phyloP scores from a whole-genome alignment of 1,140 invertebrate genomes.

The Sitobion miscanthi region DNA sequence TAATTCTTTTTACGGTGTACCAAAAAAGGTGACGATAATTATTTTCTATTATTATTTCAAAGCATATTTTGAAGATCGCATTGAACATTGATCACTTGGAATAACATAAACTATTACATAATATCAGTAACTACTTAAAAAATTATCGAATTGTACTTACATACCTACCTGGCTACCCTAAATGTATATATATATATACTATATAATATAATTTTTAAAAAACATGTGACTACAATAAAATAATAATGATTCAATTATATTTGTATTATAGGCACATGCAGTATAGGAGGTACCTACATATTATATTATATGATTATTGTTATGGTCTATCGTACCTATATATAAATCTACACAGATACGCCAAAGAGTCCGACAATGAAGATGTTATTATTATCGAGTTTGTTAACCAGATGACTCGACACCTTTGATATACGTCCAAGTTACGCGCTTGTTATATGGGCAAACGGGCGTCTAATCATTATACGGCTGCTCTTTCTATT shows the following conservation, averaged over 20 bases:
- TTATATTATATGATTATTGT: slow-evolving; percentile 16
- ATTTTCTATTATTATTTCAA: too few relatives aligned
- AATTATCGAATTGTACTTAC: neutral
- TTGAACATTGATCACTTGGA: neutral
- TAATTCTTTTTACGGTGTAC: neutral
- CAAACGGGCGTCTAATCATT: neutral
- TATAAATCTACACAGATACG: neutral
- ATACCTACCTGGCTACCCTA: neutral
- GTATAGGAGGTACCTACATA: neutral
- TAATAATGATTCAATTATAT: slow-evolving; percentile 20
- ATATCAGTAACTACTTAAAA: neutral
- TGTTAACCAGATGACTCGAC: slow-evolving; percentile 51
- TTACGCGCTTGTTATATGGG: slow-evolving; percentile 2
- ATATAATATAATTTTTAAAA: neutral
- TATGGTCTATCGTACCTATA: neutral
- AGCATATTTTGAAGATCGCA: neutral
- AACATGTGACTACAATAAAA: neutral
- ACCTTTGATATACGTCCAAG: slow-evolving; percentile 28
- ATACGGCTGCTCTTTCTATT: slow-evolving; percentile 12
- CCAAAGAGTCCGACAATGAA: slow-evolving; percentile 43
- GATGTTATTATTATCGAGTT: slow-evolving; percentile 26
- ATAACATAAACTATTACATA: neutral
- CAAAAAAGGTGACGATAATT: neutral
- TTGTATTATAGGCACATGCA: neutral
- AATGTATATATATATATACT: neutral